phyloP scores from a whole-genome alignment of 2,797 vertebrate genomes.

The Nannoperca obscura region DNA sequence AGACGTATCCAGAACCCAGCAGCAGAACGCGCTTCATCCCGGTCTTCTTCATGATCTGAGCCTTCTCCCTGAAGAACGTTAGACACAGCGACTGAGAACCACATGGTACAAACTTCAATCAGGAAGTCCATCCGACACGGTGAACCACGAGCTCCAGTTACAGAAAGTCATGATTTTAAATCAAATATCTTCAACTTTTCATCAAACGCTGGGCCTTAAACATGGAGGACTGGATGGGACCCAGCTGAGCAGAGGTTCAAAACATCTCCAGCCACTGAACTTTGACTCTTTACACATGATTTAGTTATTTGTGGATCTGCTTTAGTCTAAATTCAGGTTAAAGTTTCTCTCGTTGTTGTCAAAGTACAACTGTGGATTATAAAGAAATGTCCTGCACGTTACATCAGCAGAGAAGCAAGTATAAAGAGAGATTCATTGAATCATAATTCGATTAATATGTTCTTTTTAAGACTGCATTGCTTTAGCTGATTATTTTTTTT shows the following conservation, averaged over 20 bases:
- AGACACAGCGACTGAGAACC: not conserved
- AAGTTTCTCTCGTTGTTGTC: not conserved
- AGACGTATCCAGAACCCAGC: conserved; percentile 96
- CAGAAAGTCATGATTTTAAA: not conserved
- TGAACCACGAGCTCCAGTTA: not conserved
- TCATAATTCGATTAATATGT: too few relatives aligned
- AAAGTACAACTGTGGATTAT: not conserved
- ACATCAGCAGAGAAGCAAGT: not conserved
- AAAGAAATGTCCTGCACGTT: not conserved
- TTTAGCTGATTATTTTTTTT: not conserved
- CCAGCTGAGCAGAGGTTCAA: not conserved
- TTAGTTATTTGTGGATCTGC: not conserved
- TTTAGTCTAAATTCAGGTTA: not conserved
- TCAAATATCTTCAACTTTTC: not conserved
- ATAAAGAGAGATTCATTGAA: too few relatives aligned
- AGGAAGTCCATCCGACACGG: not conserved
- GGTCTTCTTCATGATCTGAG: conserved; percentile 82
- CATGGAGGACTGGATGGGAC: conserved; percentile 6
- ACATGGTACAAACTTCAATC: not conserved
- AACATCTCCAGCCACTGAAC: not conserved
- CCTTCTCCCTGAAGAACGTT: conserved; percentile 68
- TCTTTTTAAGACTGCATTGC: not conserved
- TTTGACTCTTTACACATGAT: conserved; percentile 2
- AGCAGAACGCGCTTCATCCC: conserved; percentile 92
- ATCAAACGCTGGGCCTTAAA: not conserved